phyloP scores from a whole-genome alignment of 2,797 vertebrate species.

The Sebastes diploproa region DNA sequence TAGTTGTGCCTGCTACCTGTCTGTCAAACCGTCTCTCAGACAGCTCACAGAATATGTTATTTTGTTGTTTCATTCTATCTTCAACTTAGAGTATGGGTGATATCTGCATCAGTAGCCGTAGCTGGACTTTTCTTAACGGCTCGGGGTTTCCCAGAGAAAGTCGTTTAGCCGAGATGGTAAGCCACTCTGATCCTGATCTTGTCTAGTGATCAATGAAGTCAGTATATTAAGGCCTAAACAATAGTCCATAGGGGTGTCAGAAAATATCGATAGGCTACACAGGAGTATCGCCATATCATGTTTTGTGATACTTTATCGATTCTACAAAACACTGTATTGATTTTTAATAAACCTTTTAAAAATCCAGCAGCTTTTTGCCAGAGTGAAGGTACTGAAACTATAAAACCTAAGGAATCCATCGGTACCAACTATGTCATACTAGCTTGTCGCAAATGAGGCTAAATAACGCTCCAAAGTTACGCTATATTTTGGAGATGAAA shows the following conservation, averaged over 20 bases:
- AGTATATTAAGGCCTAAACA: not conserved
- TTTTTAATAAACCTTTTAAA: too few relatives aligned
- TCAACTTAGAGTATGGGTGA: not conserved
- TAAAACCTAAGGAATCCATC: too few relatives aligned
- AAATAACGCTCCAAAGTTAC: too few relatives aligned
- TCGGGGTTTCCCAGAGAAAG: not conserved
- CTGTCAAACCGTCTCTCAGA: not conserved
- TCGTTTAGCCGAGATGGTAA: not conserved
- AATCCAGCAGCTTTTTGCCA: too few relatives aligned
- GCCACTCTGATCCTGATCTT: not conserved
- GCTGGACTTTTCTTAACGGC: not conserved
- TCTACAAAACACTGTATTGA: too few relatives aligned
- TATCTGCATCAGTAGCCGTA: not conserved
- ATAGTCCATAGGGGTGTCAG: too few relatives aligned
- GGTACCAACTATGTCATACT: too few relatives aligned
- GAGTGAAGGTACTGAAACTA: too few relatives aligned
- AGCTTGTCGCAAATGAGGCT: too few relatives aligned
- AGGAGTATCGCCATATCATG: too few relatives aligned
- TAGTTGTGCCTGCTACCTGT: not conserved
- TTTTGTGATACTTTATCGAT: too few relatives aligned
- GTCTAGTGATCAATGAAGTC: not conserved
- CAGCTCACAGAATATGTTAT: not conserved
- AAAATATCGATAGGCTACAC: fast-evolving
- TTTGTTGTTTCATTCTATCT: not conserved
- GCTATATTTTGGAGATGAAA: too few relatives aligned